A percentile compares a stretch with the other conserved stretches of the same genome.
Evolutionary conservation across 2,888 invertebrate species (phyloP).

Genomic region (Epistrophe grossulariae): DNA sequence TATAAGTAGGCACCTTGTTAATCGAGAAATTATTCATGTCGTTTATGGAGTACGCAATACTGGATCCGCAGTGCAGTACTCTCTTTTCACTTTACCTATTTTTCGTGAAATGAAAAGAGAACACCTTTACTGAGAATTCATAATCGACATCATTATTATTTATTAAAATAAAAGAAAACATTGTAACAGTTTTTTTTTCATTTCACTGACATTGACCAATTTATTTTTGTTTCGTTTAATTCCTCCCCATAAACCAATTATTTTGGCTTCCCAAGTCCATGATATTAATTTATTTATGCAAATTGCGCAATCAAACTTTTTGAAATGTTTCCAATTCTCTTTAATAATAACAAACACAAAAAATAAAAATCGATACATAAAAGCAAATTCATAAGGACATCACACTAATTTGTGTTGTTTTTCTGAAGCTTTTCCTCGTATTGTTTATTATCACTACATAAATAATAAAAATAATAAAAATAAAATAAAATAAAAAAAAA

Average conservation of each 20-base stretch:
- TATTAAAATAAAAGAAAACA: not conserved
- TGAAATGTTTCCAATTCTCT: conserved; percentile 34
- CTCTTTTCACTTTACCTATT: no score
- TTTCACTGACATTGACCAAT: not conserved
- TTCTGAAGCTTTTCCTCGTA: not conserved
- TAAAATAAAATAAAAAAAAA: not conserved
- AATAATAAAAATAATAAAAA: no score
- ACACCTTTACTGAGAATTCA: no score
- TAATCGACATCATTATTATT: not conserved
- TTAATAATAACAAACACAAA: not conserved
- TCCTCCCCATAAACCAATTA: not conserved
- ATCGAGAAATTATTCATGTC: no score
- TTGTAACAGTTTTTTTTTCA: not conserved
- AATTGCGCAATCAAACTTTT: conserved; percentile 44
- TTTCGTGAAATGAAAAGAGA: no score
- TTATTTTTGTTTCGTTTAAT: not conserved
- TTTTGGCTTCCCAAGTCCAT: conserved; percentile 3
- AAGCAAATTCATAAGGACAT: not conserved
- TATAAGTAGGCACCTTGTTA: no score
- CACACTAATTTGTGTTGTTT: not conserved
- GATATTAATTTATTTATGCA: conserved; percentile 28
- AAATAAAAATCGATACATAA: conserved; percentile 2
- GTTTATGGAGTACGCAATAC: no score
- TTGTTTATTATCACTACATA: not conserved
- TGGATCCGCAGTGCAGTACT: no score